Conservation (phyloP, 2,113 vertebrate genomes). For the Helogale parvula region DNA sequence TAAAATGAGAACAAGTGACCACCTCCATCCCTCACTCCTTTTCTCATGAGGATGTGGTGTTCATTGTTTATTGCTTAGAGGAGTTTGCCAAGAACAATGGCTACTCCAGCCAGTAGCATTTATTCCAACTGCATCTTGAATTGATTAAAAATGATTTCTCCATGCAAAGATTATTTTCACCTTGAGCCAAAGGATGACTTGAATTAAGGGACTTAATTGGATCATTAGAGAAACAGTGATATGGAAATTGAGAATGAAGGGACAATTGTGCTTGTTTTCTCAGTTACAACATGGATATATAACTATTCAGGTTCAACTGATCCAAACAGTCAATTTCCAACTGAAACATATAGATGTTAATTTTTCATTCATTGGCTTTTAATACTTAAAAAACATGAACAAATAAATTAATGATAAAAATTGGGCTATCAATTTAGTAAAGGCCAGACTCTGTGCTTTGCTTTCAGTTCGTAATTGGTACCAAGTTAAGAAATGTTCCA, state of each 20-base stretch:
- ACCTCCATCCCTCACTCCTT: conserved; percentile 62
- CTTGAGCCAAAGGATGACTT: conserved; percentile 89
- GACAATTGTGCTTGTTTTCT: not conserved
- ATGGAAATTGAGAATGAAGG: conserved; percentile 84
- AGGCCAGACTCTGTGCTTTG: not conserved
- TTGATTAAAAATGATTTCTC: conserved; percentile 91
- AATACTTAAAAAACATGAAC: conserved; percentile 10
- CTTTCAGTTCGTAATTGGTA: conserved; percentile 18
- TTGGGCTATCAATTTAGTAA: not conserved
- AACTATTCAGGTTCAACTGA: conserved; percentile 18
- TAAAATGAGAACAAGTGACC: conserved; percentile 47
- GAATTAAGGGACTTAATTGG: conserved; percentile 87
- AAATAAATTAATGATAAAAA: conserved; percentile 27
- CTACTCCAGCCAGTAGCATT: conserved; percentile 91
- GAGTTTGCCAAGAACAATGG: conserved; percentile 91
- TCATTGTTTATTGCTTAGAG: conserved; percentile 89
- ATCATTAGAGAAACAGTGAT: conserved; percentile 88
- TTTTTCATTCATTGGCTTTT: not conserved
- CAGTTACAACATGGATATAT: not conserved
- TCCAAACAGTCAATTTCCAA: conserved; percentile 5
- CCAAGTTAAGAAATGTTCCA: conserved; percentile 7
- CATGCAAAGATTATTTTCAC: conserved; percentile 90
- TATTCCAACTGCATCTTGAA: conserved; percentile 93
- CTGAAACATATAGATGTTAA: not conserved
- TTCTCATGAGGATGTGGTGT: conserved; percentile 89